Base-by-base conservation (phyloP, 1,140 invertebrate genomes). In the Teleopsis dalmanni region DNA sequence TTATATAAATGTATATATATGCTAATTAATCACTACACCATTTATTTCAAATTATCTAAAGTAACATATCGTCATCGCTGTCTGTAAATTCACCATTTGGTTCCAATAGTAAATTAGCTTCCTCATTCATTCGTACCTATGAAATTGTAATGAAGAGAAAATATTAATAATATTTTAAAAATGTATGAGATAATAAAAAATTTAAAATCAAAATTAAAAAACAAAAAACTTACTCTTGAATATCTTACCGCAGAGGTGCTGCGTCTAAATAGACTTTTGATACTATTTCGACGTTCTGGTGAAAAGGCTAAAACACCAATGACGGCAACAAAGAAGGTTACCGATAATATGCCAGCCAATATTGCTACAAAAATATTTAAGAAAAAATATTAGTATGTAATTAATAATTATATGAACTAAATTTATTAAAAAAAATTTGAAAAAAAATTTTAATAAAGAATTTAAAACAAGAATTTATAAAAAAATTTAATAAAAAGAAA, bases 71-170 rank as follows among this genome's bases (percentile, higher is more conserved):
- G 46, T 70, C 66, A 42, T 69, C 66, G 41, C 61, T 66, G 11
- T 69, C 66, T 1, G 59, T 69, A 25, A 69, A 68, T 53, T 67
- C 59, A 13, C 62, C 65, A 42, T 66, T 65, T 18, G 63, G 63
- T 43, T 64, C 60, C 3, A 70, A 50, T 43, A 70, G 41, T 47
- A 70, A 48, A 42, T 65, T 69, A 5, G 63, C 66, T 51, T 70
- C 66, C 46, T 70, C 66, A 29, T 59, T 60, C 7, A 61, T 62
- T 31, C 61, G 61, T 14, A 70, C 66, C 66, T 70, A 38, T 29
- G 18, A 10, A 27, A 1, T 6, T 18, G 18, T 2, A 41, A 16
- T 8, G 40, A n/a, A 10, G n/a, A n/a, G n/a, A n/a, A n/a, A n/a
- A n/a, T n/a, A n/a, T n/a, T n/a, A n/a, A n/a, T n/a, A n/a, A n/a